Percentiles rank a stretch among this genome's conserved stretches.
phyloP scores from a whole-genome alignment of 2,888 invertebrate genomes.

The Spodoptera picta region DNA sequence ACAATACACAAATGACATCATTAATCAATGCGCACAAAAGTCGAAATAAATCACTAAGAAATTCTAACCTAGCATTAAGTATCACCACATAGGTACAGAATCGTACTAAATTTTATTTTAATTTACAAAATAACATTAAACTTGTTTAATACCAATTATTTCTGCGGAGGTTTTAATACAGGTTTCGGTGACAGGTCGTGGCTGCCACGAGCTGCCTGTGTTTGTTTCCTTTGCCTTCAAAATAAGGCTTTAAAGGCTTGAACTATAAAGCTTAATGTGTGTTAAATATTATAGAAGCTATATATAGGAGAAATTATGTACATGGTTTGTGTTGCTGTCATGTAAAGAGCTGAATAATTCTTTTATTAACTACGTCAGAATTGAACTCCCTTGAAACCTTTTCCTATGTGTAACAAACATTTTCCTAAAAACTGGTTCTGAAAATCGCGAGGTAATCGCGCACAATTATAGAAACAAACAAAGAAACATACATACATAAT shows the following conservation, averaged over 20 bases:
- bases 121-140: conserved; percentile 63
- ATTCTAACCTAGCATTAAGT: neutral
- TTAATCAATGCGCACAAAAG: conserved; percentile 67
- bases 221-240: conserved; percentile 50
- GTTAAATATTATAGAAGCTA: too few relatives aligned
- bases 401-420: too few relatives aligned
- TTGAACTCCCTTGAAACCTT: too few relatives aligned
- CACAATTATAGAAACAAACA: too few relatives aligned
- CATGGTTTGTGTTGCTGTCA: too few relatives aligned
- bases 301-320: too few relatives aligned
- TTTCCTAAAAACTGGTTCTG: too few relatives aligned
- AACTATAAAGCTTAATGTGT: too few relatives aligned
- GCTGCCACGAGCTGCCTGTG: conserved; percentile 64
- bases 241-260: neutral
- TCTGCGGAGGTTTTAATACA: conserved; percentile 57
- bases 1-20: conserved; percentile 31
- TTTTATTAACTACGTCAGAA: too few relatives aligned
- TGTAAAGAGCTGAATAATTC: too few relatives aligned
- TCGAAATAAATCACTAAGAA: conserved; percentile 41
- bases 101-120: conserved; percentile 58
- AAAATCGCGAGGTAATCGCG: too few relatives aligned
- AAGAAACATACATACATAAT: too few relatives aligned
- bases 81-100: conserved; percentile 39
- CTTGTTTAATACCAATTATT: conserved; percentile 66
- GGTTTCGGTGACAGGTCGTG: conserved; percentile 69